Percentiles rank a stretch among this genome's conserved stretches.
phyloP scores from a whole-genome alignment of 2,888 invertebrate genomes.

The Orchesellides sinensis region DNA sequence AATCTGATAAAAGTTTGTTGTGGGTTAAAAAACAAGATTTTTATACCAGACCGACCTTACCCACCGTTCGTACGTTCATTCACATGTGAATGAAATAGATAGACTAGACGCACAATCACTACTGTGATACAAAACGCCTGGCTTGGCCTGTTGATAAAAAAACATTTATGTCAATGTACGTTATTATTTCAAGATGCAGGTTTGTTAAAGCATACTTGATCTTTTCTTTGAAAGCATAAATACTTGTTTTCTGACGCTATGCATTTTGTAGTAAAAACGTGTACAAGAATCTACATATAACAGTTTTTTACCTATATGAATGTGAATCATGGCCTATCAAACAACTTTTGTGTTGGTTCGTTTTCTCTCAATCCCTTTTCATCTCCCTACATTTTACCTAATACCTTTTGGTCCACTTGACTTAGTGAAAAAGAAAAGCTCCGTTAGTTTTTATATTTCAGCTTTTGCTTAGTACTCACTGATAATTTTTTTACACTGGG shows the following conservation, averaged over 20 bases:
- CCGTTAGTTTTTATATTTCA: constrained; percentile 51
- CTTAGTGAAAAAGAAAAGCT: constrained; percentile 33
- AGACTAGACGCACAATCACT: too few relatives aligned
- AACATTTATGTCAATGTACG: too few relatives aligned
- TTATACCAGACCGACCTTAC: too few relatives aligned
- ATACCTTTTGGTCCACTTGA: constrained; percentile 22
- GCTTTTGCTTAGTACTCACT: constrained; percentile 27
- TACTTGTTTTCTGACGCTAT: constrained; percentile 4
- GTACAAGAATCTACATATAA: neutral
- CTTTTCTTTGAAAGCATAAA: too few relatives aligned
- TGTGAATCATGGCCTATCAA: constrained; percentile 30
- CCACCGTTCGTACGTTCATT: too few relatives aligned
- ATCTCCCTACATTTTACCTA: neutral
- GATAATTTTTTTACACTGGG: constrained; percentile 5
- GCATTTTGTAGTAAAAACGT: neutral
- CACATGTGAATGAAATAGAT: too few relatives aligned
- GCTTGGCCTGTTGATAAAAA: too few relatives aligned
- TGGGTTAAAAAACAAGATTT: too few relatives aligned
- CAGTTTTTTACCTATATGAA: constrained; percentile 11
- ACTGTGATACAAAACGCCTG: too few relatives aligned
- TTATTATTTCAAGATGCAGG: too few relatives aligned
- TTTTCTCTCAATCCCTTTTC: neutral
- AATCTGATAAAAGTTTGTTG: too few relatives aligned
- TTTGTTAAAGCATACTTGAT: too few relatives aligned
- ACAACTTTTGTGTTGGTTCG: constrained; percentile 26